These are phyloP conservation scores for Protaetia brevitarsis DNA, from an alignment of 1,140 invertebrate genomes.

Conservation along the genomic window DNA sequence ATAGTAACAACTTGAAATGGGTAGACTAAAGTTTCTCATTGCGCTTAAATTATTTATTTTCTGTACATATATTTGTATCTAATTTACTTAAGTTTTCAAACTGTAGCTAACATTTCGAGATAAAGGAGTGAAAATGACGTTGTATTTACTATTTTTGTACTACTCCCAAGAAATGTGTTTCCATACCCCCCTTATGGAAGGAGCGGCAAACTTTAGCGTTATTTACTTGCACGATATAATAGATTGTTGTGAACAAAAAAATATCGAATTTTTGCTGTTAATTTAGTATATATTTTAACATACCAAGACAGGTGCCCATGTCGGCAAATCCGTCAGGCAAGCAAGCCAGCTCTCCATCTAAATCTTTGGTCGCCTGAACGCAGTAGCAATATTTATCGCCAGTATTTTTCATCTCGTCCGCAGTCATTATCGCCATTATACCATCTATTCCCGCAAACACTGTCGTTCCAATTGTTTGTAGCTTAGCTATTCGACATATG, in stretches of 20 bases:
- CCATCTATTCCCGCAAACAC: neutral
- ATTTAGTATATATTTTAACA: constrained; percentile 6
- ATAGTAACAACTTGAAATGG: too few relatives aligned
- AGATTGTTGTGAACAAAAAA: neutral
- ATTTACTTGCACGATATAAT: neutral
- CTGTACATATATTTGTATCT: too few relatives aligned
- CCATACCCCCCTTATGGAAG: too few relatives aligned
- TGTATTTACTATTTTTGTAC: too few relatives aligned
- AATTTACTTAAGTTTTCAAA: too few relatives aligned
- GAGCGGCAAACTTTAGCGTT: neutral
- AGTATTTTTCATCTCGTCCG: neutral
- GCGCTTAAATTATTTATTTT: too few relatives aligned
- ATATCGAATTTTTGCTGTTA: neutral
- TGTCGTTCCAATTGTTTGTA: neutral
- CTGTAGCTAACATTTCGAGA: too few relatives aligned
- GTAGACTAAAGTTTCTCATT: too few relatives aligned
- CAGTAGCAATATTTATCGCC: constrained; percentile 38
- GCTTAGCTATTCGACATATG: constrained; percentile 5
- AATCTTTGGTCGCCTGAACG: constrained; percentile 29
- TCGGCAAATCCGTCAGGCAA: constrained; percentile 39
- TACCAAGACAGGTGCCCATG: constrained; percentile 38
- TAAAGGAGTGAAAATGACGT: too few relatives aligned
- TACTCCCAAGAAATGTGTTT: too few relatives aligned
- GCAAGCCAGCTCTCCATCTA: constrained; percentile 31
- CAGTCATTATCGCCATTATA: neutral